Base-by-base conservation (phyloP, 2,797 vertebrate species). In the Antennarius maculatus region DNA sequence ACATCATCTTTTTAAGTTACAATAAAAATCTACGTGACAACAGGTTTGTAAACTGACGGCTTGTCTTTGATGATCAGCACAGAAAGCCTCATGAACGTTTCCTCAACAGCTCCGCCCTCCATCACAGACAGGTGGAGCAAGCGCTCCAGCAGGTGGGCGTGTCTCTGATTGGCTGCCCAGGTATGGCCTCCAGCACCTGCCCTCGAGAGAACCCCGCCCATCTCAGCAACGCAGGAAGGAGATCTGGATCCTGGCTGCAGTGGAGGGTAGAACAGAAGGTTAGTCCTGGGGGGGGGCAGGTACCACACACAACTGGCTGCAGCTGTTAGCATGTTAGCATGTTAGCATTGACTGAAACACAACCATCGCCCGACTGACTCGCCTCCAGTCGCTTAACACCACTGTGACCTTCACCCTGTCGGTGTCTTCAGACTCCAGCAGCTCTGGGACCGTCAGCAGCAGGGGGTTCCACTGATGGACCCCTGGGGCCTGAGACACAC, bases 181-280 rank as follows among this genome's bases (percentile, higher is more conserved):
- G 48, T 2, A 81, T 14, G 27, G 62, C 61, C 1, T 78, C 53
- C 67, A 91, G 57, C 43, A 92, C 72, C 28, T 84, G 0, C 0
- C 1, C 0, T 4, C 13, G 7, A 4, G 85, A 70, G 5, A 89
- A 66, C n/a, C 60, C 80, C 14, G 67, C 89, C 90, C 90, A 92
- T 8, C 2, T 39, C 64, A 93, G 76, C 63, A 93, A 66, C 2
- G 4, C 9, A 0, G 53, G 42, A 12, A 91, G 65, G 1, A 83
- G 71, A 42, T 76, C 7, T 49, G 49, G 9, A 47, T 81, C 81
- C 13, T 69, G 37, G 0, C 84, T 90, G 71, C 3, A 69, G 51
- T 3, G 15, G 43, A 54, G 8, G 53, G 18, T n/a, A 67, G 61
- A 66, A 61, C 4, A 54, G n/a, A n/a, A 5, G 9, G 2, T 16